Evolutionary conservation across 2,888 invertebrate genomes (phyloP).

Genomic region (Coecobrya sp.): DNA sequence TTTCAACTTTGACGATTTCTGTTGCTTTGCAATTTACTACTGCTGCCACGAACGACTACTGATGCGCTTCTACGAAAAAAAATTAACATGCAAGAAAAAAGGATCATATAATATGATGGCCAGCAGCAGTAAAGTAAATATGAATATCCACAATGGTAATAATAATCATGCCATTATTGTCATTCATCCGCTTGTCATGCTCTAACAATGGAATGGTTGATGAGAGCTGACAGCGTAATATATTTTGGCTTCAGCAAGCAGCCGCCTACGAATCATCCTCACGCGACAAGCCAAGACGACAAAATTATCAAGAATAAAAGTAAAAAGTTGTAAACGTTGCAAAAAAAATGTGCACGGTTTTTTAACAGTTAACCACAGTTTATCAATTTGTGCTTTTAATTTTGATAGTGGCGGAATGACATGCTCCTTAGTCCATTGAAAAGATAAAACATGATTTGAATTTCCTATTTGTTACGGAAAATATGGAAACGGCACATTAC

Average conservation of each 20-base stretch:
- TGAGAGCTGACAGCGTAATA: constrained; percentile 53
- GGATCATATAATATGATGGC: constrained; percentile 3
- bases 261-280: neutral
- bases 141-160: constrained; percentile 60
- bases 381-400: neutral
- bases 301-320: constrained; percentile 18
- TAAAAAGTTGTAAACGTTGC: neutral
- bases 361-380: neutral
- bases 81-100: constrained; percentile 1
- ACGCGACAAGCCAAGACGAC: constrained; percentile 3
- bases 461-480: too few relatives aligned
- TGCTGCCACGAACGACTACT: neutral
- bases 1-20: constrained; percentile 11
- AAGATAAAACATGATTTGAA: too few relatives aligned
- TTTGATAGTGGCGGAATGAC: too few relatives aligned
- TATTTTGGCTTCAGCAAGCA: constrained; percentile 43
- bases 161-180: constrained; percentile 78
- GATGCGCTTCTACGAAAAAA: neutral
- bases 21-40: neutral
- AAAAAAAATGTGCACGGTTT: neutral
- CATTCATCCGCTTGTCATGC: constrained; percentile 76
- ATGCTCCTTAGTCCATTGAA: too few relatives aligned
- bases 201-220: constrained; percentile 62
- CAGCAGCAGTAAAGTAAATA: constrained; percentile 62
- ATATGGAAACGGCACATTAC: too few relatives aligned